Evolutionary conservation across 2,113 vertebrate species (phyloP).

Genomic region (Dryoscopus gambensis): DNA sequence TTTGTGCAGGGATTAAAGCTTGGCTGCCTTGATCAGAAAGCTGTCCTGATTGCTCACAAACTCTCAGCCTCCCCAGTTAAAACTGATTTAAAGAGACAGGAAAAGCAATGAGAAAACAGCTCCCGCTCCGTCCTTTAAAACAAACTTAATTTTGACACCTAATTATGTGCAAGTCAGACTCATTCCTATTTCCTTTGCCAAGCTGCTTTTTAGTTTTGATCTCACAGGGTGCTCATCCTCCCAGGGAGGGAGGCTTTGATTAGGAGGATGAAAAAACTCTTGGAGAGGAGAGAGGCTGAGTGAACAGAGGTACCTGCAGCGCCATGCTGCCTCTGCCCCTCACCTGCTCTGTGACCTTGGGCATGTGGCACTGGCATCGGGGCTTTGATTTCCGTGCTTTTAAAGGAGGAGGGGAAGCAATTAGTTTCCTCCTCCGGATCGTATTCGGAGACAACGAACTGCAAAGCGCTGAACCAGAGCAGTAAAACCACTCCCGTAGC

Average conservation of each 20-base stretch:
- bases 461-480: neutral
- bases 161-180: neutral
- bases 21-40: neutral
- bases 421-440: rapidly evolving
- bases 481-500: neutral
- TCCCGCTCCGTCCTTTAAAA: neutral
- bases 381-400: neutral
- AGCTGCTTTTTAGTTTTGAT: neutral
- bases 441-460: neutral
- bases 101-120: neutral
- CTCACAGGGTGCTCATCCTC: neutral
- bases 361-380: neutral
- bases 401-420: neutral
- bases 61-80: neutral
- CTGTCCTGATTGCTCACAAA: neutral
- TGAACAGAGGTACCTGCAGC: neutral
- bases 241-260: neutral
- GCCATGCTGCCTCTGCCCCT: neutral
- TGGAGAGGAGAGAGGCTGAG: neutral
- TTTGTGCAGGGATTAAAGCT: neutral
- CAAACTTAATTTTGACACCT: neutral
- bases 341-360: neutral
- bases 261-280: neutral
- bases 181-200: neutral
- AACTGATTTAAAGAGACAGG: neutral